phyloP scores from a whole-genome alignment of 2,797 vertebrate species.

The Luscinia megarhynchos region DNA sequence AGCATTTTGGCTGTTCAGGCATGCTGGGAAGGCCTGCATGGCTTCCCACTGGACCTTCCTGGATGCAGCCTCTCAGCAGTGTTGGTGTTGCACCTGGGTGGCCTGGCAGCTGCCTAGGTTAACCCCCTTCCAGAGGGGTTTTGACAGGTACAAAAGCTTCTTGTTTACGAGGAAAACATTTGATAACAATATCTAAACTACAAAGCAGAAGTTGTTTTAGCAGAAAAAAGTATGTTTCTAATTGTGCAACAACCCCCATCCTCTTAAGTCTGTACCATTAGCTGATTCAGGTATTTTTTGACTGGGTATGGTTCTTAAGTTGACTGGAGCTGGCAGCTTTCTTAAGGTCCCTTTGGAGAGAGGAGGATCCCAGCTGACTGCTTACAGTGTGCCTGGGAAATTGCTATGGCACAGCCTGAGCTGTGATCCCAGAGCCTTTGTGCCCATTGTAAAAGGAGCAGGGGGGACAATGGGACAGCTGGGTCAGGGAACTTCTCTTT shows the following conservation, averaged over 20 bases:
- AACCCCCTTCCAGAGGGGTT: background rate
- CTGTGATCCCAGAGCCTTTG: background rate
- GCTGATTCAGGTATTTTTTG: background rate
- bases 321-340: background rate
- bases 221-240: background rate
- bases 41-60: background rate
- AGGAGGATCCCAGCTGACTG: background rate
- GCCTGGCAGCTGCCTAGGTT: background rate
- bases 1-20: background rate
- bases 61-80: background rate
- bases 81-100: background rate
- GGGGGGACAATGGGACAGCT: background rate
- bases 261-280: background rate
- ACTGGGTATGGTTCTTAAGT: background rate
- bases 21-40: background rate
- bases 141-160: background rate
- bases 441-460: background rate
- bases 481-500: background rate
- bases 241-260: background rate
- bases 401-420: background rate
- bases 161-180: constrained; percentile 8
- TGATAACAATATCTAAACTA: background rate
- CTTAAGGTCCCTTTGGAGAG: background rate
- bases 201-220: background rate
- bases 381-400: background rate